A percentile compares a stretch with the other conserved stretches of the same genome.
Evolutionary conservation across 2,113 vertebrate genomes (phyloP).

Genomic region (Microcebus lehilahytsara): DNA sequence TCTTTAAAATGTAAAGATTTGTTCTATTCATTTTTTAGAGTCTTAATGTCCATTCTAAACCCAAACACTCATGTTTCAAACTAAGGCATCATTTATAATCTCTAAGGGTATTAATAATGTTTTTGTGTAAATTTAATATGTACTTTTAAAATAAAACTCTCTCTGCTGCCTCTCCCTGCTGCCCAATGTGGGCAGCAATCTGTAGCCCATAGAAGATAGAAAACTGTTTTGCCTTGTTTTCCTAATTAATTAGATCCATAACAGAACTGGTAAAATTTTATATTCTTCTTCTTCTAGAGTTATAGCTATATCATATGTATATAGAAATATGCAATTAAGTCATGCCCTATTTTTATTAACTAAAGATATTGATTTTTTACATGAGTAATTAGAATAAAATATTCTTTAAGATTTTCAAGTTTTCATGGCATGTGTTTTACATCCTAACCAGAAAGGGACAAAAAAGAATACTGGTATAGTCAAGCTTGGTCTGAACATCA

Average conservation of each 20-base stretch:
- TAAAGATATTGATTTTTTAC: conserved; percentile 22
- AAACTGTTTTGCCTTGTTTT: not conserved
- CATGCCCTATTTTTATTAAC: not conserved
- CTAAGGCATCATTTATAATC: not conserved
- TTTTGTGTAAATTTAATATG: not conserved
- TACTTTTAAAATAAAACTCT: conserved; percentile 5
- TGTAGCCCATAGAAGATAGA: not conserved
- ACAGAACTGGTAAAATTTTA: conserved; percentile 24
- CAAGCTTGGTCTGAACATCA: not conserved
- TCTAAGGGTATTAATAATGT: conserved; percentile 1
- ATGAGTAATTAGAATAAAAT: conserved; percentile 21
- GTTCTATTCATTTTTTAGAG: not conserved
- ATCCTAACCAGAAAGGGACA: not conserved
- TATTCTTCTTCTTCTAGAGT: not conserved
- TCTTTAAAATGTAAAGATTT: conserved; percentile 2
- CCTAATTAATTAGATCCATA: conserved; percentile 14
- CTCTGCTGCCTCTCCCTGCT: not conserved
- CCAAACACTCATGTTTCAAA: not conserved
- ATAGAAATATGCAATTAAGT: conserved; percentile 6
- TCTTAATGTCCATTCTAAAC: not conserved
- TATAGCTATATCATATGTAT: not conserved
- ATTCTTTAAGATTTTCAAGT: conserved; percentile 49
- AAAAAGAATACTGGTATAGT: not conserved
- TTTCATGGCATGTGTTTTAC: conserved; percentile 43
- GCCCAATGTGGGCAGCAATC: not conserved